Conservation (phyloP, 2,797 vertebrate genomes). For the Poeciliopsis infans region DNA sequence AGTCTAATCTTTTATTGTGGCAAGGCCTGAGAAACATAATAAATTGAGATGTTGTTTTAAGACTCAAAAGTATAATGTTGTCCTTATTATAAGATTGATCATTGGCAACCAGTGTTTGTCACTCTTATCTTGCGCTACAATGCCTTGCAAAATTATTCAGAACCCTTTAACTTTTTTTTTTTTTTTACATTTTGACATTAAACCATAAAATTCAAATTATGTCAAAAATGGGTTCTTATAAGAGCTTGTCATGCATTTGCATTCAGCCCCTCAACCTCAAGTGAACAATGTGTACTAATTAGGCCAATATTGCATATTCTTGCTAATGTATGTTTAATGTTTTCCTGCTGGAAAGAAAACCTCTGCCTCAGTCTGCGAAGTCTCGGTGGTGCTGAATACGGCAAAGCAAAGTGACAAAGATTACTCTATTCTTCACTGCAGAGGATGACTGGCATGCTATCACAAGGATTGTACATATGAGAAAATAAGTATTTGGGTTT, state of each 20-base stretch:
- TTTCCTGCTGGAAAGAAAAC: background rate
- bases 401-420: conserved; percentile 60
- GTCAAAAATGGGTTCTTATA: background rate
- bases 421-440: conserved; percentile 55
- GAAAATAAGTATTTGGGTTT: conserved; percentile 26
- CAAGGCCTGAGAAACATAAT: background rate
- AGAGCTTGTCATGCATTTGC: background rate
- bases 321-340: background rate
- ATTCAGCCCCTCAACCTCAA: background rate
- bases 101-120: background rate
- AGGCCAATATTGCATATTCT: no score
- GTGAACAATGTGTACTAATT: background rate
- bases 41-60: no score
- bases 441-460: conserved; percentile 43
- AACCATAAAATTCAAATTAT: background rate
- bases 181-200: background rate
- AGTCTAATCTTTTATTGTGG: background rate
- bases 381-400: conserved; percentile 70
- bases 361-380: conserved; percentile 33
- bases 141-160: background rate
- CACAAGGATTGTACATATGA: conserved; percentile 26
- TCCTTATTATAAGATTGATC: background rate
- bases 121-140: background rate
- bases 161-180: background rate
- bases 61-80: background rate